These are phyloP conservation scores for Grus americana DNA, from an alignment of 2,113 vertebrate genomes.

Conservation along the genomic window DNA sequence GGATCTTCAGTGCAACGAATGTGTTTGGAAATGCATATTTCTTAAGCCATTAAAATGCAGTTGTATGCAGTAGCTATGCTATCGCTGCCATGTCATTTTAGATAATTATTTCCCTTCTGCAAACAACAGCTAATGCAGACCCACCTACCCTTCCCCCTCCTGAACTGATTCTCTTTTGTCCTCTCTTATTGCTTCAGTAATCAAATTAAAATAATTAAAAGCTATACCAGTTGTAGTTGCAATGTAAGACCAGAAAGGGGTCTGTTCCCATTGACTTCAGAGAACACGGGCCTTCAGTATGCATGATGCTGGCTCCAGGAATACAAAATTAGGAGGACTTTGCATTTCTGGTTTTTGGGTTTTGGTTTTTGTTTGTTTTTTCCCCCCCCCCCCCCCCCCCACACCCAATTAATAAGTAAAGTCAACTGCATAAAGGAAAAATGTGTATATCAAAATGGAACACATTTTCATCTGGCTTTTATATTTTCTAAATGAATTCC, in stretches of 20 bases:
- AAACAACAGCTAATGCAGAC: background rate
- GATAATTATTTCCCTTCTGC: background rate
- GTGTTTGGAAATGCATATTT: background rate
- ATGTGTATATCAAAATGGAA: background rate
- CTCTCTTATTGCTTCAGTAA: background rate
- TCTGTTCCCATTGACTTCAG: background rate
- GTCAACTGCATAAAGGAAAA: background rate
- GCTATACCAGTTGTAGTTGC: background rate
- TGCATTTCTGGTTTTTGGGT: background rate
- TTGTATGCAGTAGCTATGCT: background rate
- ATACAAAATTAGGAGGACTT: background rate
- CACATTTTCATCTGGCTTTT: slow-evolving; percentile 17
- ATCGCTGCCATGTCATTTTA: background rate
- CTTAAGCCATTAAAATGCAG: background rate
- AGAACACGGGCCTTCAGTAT: background rate
- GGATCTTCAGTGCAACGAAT: background rate
- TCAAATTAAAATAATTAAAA: background rate
- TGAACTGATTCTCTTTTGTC: background rate
- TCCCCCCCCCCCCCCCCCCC: background rate
- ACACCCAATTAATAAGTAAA: background rate
- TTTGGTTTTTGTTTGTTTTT: too few species aligned
- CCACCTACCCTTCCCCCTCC: background rate
- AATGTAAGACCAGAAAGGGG: background rate
- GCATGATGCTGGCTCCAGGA: background rate
- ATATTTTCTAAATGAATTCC: slow-evolving; percentile 51